Conservation (phyloP, 2,797 vertebrate species). For the Sebastes aleutianus region DNA sequence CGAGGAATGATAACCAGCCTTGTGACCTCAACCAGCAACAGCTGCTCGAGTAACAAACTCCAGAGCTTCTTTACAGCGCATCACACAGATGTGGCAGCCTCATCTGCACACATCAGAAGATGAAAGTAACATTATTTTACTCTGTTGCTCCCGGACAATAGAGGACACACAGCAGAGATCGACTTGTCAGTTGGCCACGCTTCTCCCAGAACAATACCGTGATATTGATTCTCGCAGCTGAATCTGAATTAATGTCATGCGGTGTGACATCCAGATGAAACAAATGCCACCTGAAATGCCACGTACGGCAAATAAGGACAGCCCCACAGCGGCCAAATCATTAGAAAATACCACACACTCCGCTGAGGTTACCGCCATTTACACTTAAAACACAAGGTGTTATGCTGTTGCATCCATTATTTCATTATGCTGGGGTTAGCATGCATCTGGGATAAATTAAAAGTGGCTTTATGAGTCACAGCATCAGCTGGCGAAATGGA, state of each 20-base stretch:
- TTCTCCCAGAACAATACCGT: slow-evolving; percentile 38
- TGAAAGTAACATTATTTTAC: slow-evolving; percentile 12
- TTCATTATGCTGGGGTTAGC: slow-evolving; percentile 18
- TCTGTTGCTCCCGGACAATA: slow-evolving; percentile 16
- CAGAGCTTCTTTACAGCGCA: slow-evolving; percentile 22
- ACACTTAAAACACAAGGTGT: slow-evolving; percentile 42
- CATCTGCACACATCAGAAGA: slow-evolving; percentile 36
- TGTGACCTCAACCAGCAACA: slow-evolving; percentile 24
- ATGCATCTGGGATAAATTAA: slow-evolving; percentile 62
- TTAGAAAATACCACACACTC: slow-evolving; percentile 14
- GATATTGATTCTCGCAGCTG: slow-evolving; percentile 42
- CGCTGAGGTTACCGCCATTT: slow-evolving; percentile 14
- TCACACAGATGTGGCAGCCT: slow-evolving; percentile 26
- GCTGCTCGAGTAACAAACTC: slow-evolving; percentile 12
- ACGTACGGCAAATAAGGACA: slow-evolving; percentile 44
- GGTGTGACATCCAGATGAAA: slow-evolving; percentile 47
- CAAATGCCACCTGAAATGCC: slow-evolving; percentile 58
- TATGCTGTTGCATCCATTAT: slow-evolving; percentile 41
- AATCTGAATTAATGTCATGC: slow-evolving; percentile 55
- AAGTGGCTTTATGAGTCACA: slow-evolving; percentile 64
- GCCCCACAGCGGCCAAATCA: not conserved
- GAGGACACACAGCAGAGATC: slow-evolving; percentile 30
- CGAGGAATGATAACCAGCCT: slow-evolving; percentile 41
- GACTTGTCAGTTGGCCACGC: slow-evolving; percentile 31
- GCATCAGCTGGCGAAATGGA: slow-evolving; percentile 49